Percentiles rank a stretch among this genome's conserved stretches.
Conservation (phyloP, 1,140 invertebrate genomes). For the Pinna nobilis region DNA sequence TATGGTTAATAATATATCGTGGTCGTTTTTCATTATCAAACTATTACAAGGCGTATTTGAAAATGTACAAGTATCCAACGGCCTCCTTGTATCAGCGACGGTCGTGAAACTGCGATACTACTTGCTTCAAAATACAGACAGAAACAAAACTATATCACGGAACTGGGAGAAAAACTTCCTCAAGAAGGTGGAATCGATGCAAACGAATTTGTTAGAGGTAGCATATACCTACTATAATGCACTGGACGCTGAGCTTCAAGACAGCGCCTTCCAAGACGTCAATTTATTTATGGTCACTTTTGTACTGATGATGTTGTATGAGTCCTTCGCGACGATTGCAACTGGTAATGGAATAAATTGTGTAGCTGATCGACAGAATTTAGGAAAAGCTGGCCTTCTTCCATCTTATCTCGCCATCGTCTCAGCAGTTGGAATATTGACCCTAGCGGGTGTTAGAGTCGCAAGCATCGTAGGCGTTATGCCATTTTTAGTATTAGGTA, state of each 20-base stretch:
- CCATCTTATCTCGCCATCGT: conserved; percentile 91
- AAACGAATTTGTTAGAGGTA: conserved; percentile 9
- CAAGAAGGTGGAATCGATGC: background rate
- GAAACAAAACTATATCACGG: background rate
- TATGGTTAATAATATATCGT: no score
- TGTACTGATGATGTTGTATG: conserved; percentile 23
- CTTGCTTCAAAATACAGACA: background rate
- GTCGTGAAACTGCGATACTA: conserved; percentile 26
- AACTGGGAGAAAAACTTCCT: conserved; percentile 13
- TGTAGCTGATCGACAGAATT: conserved; percentile 88
- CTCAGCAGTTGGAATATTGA: conserved; percentile 92
- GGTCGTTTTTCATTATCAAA: no score
- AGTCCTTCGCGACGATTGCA: conserved; percentile 19
- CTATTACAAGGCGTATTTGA: no score
- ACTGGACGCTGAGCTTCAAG: conserved; percentile 18
- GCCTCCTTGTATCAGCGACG: background rate
- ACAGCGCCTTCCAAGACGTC: conserved; percentile 13
- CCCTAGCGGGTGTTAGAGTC: conserved; percentile 93
- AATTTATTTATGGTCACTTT: conserved; percentile 27
- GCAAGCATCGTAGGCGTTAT: conserved; percentile 96
- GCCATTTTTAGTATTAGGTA: conserved; percentile 96
- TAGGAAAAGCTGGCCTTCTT: conserved; percentile 92
- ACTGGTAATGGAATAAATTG: conserved; percentile 35
- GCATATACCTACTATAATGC: conserved; percentile 18
- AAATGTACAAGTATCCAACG: no score